Evolutionary conservation across 2,113 vertebrate species (phyloP), one percentile per base, ranked within the genome.

Genomic region (Osmerus mordax): DNA sequence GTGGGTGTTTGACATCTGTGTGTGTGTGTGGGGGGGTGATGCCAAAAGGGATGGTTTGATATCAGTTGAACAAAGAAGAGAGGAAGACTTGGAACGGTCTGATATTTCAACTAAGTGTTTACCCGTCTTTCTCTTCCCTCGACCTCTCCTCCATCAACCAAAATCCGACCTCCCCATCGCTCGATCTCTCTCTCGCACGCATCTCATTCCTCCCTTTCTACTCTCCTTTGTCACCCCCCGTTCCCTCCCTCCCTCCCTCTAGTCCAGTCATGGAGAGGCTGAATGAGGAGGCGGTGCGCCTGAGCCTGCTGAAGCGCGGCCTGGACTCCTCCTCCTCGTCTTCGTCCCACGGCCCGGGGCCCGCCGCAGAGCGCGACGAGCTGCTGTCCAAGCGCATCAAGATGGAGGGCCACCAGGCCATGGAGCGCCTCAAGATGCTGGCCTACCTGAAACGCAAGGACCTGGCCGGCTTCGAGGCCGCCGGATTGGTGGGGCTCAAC

Each of bases 361-460:
- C 41, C 52, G 87, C 92, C 0, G 93, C 93, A 1, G 92, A 94
- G 6, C 87, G 92, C 60, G 94, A 95, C 1, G 94, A 95, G 47
- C 89, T 92, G 13, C 84, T 95, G 85, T 92, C 94, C 67, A 95
- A 95, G 84, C 77, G 94, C 19, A 79, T 95, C 47, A 95, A 95
- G 71, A 92, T 95, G 92, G 94, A 95, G 41, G 94, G 94, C 0
- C 94, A 95, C 13, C 94, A 95, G 77, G 94, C 94, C 47, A 95
- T 95, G 94, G 94, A 95, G 79, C 88, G 94, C 69, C 89, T 95
- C 4, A 95, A 95, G 89, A 95, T 95, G 94, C 79, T 95, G 84
- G 94, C 94, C 0, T 71, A 95, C 76, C 92, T 95, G 4, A 95
- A 95, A 82, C 88, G 94, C 55, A 95, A 95, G 75, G 94, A 95